Percentiles rank a stretch among this genome's conserved stretches.
phyloP scores from a whole-genome alignment of 2,113 vertebrate species.

The Chaetops frenatus region DNA sequence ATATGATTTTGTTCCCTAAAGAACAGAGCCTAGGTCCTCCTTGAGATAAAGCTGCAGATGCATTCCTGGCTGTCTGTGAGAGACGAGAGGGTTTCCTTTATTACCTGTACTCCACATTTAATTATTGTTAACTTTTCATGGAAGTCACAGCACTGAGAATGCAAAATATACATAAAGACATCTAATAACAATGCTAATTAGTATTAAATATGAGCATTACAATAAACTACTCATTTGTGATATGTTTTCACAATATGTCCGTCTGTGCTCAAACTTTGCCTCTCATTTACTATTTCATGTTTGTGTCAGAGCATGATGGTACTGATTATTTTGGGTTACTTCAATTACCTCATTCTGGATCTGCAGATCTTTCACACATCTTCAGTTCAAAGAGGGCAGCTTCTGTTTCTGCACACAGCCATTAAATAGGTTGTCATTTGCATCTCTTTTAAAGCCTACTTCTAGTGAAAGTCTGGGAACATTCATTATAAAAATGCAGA shows the following conservation, averaged over 20 bases:
- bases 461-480: background rate
- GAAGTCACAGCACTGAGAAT: background rate
- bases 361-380: background rate
- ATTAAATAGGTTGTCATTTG: slow-evolving; percentile 29
- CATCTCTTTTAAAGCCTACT: slow-evolving; percentile 12
- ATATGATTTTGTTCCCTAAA: background rate
- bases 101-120: background rate
- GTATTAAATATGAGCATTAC: background rate
- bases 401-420: background rate
- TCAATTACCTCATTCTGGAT: background rate
- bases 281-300: background rate
- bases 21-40: background rate
- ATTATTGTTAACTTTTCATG: background rate
- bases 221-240: background rate
- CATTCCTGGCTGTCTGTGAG: background rate
- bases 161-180: background rate
- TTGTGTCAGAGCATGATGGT: background rate
- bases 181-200: background rate
- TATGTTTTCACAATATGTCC: background rate
- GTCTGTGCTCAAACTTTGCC: background rate
- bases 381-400: slow-evolving; percentile 11
- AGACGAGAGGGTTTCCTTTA: background rate
- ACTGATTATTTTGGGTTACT: background rate
- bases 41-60: background rate
- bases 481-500: background rate